Conservation (phyloP, 1,140 invertebrate genomes). For the Heliothis subflexa region DNA sequence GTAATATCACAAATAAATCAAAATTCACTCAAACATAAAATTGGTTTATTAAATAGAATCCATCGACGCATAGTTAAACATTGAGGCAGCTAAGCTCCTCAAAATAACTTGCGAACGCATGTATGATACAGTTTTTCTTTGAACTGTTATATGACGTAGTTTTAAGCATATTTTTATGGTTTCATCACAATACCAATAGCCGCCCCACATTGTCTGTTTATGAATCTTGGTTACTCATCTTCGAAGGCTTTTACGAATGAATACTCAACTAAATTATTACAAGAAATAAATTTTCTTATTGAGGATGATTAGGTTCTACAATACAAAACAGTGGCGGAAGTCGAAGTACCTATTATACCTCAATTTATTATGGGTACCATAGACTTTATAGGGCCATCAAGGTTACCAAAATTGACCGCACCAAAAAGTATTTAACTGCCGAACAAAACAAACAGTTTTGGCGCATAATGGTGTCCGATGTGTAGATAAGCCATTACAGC, state of each 20-base stretch:
- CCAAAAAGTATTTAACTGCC: not conserved
- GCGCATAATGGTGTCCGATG: constrained; percentile 18
- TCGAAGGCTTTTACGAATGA: too few relatives aligned
- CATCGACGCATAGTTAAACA: not conserved
- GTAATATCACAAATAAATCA: too few relatives aligned
- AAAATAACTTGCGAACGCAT: not conserved
- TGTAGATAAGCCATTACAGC: constrained; percentile 32
- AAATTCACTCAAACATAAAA: too few relatives aligned
- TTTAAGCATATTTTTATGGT: not conserved
- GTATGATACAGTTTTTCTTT: constrained; percentile 14
- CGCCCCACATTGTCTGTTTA: not conserved
- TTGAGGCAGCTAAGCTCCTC: not conserved
- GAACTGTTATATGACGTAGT: not conserved
- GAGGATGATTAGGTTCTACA: too few relatives aligned
- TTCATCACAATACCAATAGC: not conserved
- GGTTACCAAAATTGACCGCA: not conserved
- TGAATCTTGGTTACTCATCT: not conserved
- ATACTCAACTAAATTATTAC: too few relatives aligned
- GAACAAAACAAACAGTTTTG: constrained; percentile 28
- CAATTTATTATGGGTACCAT: too few relatives aligned
- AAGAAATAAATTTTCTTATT: too few relatives aligned
- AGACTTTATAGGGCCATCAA: not conserved
- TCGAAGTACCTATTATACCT: too few relatives aligned
- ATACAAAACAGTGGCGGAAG: too few relatives aligned
- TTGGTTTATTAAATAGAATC: too few relatives aligned